Evolutionary conservation across 2,113 vertebrate species (phyloP), one percentile per base, ranked within the genome.

Genomic region (Daboia siamensis): DNA sequence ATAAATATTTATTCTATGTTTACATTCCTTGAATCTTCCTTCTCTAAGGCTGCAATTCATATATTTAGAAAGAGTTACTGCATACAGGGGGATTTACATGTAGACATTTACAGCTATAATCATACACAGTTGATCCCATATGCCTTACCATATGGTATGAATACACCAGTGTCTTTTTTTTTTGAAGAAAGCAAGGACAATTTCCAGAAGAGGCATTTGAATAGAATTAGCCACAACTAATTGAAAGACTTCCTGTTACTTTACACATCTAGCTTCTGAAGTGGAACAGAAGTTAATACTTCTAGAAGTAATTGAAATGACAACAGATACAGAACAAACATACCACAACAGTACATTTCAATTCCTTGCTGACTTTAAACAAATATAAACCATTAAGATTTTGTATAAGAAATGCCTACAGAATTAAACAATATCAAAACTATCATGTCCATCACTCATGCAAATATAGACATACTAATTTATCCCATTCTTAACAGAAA

Each of bases 151-250:
- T 95, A 96, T 97, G 97, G 96, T 96, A 96, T 97, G 97, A 97
- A 97, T 97, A 96, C 94, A 97, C 94, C 95, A 96, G 97, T 54
- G 96, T 96, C 96, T 94, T 61, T 96, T 95, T 96, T 95, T 96
- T 95, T 95, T 93, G 96, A 97, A 95, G 90, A 95, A 46, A 96
- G 94, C 91, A 96, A 97, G 96, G 96, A 95, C 96, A 97, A 97
- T 97, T 97, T 97, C 97, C 96, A 97, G 96, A 96, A 96, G 95
- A 98, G 96, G 96, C 97, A 98, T 98, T 96, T 98, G 97, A 97
- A 94, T 90, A 95, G 97, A 98, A 98, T 98, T 98, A 98, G 98
- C 97, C 96, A 97, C 97, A 97, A 97, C 97, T 98, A 98, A 98
- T 98, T 98, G 97, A 96, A 97, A 97, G 96, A 96, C 96, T 97